These are phyloP conservation scores for Bubo scandiacus DNA, from an alignment of 2,113 vertebrate species.

Conservation along the genomic window DNA sequence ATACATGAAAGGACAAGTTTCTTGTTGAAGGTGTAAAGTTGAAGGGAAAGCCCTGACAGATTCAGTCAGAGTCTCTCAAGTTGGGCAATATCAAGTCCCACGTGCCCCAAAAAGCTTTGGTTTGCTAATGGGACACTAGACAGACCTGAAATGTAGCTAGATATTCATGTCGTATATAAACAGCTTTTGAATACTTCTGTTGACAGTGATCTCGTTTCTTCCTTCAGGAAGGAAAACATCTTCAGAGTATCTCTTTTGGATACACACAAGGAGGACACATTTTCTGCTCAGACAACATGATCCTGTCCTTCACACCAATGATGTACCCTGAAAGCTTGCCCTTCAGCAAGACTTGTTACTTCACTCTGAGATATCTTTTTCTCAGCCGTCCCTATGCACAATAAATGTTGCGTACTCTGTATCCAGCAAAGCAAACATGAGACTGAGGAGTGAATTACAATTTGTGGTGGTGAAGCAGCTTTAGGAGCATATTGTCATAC, in stretches of 20 bases:
- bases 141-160: not conserved
- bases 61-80: not conserved
- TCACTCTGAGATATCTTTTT: not conserved
- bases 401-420: not conserved
- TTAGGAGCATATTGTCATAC: not conserved
- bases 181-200: not conserved
- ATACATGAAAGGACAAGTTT: not conserved
- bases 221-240: not conserved
- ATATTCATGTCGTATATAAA: not conserved
- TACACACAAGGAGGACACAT: not conserved
- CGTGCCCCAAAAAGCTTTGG: rapidly evolving
- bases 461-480: not conserved
- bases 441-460: not conserved
- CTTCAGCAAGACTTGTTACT: not conserved
- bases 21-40: not conserved
- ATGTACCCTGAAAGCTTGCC: not conserved
- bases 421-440: not conserved
- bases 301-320: not conserved
- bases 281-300: not conserved
- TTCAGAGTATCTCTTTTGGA: not conserved
- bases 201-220: not conserved
- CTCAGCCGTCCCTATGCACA: not conserved
- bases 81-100: not conserved
- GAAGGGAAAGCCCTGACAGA: not conserved
- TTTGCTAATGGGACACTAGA: not conserved